Conservation (phyloP, 2,113 vertebrate genomes). For the Marmota flaviventris region DNA sequence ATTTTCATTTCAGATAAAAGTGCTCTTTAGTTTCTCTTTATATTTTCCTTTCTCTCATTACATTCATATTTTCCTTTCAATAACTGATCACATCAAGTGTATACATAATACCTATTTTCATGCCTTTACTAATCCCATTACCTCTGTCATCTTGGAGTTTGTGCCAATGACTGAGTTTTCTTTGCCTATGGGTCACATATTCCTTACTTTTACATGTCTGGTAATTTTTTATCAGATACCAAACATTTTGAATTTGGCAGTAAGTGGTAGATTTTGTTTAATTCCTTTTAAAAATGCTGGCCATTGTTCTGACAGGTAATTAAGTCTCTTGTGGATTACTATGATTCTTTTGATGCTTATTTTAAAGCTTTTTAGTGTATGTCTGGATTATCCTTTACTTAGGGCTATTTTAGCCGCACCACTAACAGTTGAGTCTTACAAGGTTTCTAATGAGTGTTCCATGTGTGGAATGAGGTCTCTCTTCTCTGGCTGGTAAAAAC, state of each 20-base stretch:
- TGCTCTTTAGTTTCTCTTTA: not conserved
- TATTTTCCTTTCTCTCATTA: not conserved
- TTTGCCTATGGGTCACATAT: not conserved
- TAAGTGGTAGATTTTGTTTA: slow-evolving; percentile 9
- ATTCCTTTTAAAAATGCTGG: slow-evolving; percentile 35
- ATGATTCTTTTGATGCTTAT: not conserved
- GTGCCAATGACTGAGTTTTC: not conserved
- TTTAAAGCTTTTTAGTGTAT: slow-evolving; percentile 35
- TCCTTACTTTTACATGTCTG: not conserved
- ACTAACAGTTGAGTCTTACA: not conserved
- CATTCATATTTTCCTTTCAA: not conserved
- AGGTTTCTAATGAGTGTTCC: not conserved
- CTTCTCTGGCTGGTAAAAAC: not conserved
- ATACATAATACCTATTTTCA: not conserved
- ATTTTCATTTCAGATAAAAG: not conserved
- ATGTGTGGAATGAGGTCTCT: not conserved
- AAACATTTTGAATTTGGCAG: slow-evolving; percentile 4
- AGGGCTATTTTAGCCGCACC: not conserved
- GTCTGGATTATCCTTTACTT: not conserved
- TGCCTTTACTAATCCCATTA: not conserved
- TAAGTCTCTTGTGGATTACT: slow-evolving; percentile 26
- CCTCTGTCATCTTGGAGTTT: not conserved
- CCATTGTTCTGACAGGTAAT: slow-evolving; percentile 34
- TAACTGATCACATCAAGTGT: not conserved
- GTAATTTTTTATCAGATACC: slow-evolving; percentile 21